Base-by-base conservation (phyloP, 2,888 invertebrate species). In the Epinotia bilunana region DNA sequence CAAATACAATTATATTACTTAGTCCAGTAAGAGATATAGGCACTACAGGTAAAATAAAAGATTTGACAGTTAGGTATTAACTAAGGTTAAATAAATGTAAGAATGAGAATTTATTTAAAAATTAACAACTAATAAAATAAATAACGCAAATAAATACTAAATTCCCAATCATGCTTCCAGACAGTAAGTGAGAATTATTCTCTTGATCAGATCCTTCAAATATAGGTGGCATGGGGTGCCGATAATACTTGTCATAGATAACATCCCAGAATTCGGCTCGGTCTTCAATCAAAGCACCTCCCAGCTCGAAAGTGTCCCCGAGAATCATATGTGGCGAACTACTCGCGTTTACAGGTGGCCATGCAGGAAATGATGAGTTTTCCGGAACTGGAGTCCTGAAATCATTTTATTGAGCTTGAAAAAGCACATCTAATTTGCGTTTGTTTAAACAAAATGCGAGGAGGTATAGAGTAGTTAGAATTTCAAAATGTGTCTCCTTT, bases 251-350 rank as follows among this genome's bases (percentile, higher is more conserved):
- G 4, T 63, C 72, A 23, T 72, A 72, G 18, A 72, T 43, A 12
- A 43, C 16, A n/a, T 72, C 72, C 72, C 72, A 72, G 39, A 72
- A 46, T 62, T 63, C 20, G 3, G 72, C 63, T 43, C 57, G 28
- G 4, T 53, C 39, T 23, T 53, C 43, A 39, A 28, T 39, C n/a
- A 63, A 9, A 23, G 57, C 33, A 20, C 55, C 57, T 63, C 18
- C 23, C 5, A 72, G 33, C 13, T 23, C 63, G 12, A 72, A 43
- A 6, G 33, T 63, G n/a, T 57, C 43, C 23, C 72, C 72, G 2
- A 72, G 39, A 7, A n/a, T n/a, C 72, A 72, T 72, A 39, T 72
- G 57, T 12, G 63, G 63, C 0, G 72, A n/a, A 3, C 16, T 16
- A 57, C 16, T 63, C 20, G 63, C 39, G n/a, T 39, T 62, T 4